Evolutionary conservation across 2,113 vertebrate genomes (phyloP), one percentile per base, ranked within the genome.

Genomic region (Coryphaenoides rupestris): DNA sequence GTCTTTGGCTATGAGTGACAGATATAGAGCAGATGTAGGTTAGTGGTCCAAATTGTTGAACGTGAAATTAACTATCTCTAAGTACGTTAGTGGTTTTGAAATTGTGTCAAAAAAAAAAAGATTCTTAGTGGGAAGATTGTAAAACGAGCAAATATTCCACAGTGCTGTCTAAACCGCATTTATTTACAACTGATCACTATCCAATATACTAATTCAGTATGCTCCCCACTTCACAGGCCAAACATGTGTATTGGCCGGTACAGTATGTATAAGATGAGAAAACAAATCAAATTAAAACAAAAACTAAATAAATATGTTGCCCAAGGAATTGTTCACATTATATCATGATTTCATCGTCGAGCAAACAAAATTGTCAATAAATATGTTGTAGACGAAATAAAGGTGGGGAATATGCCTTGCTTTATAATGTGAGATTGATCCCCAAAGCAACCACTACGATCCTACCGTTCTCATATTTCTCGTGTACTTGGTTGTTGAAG

Each of bases 1-100:
- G 68, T 74, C 72, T 74, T 65, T 73, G 49, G n/a, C 60, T 19
- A 54, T 17, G 19, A 62, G 24, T 62, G 46, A 63, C 19, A 23
- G 23, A 65, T 65, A 74, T 14, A 21, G 21, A 21, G 54, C 21
- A 21, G 53, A 21, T 69, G 63, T 70, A 24, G 52, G 24, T 63
- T 0, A 28, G 5, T 54, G 17, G 28, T 28, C 13, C 13, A 16
- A 17, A 49, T 45, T 5, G 2, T 14, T 49, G 17, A 14, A 49
- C 13, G 12, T 49, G 47, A 49, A 49, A 49, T 16, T 10, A 49
- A 49, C 17, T 16, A 49, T 49, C 28, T 33, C 10, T 7, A 2
- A 10, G 17, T 16, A 49, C 17, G 2, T 49, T 49, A 33, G 47
- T 14, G 13, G 15, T 49, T 49, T 49, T 14, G 3, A 49, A 49